Base-by-base conservation (phyloP, 2,797 vertebrate species). In the Staurois parvus region DNA sequence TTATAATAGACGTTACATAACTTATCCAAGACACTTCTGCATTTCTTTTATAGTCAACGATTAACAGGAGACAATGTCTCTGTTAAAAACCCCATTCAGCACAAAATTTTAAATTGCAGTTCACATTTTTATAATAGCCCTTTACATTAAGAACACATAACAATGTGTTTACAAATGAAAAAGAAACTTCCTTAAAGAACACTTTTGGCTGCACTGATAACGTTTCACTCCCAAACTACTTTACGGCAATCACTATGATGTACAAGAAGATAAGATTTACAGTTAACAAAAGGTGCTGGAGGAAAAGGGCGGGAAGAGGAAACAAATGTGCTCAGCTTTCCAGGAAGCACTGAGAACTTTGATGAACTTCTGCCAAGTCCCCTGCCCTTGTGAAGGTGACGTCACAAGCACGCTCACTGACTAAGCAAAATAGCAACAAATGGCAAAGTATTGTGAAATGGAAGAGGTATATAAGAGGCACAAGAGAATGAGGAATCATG, bases 291-390 rank as follows among this genome's bases (percentile, higher is more conserved):
- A 84, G 80, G 85, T 87, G 45, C 69, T 45, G 73, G 69, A 87
- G 81, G 85, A 84, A 87, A 79, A 83, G 85, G 85, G 85, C 24
- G 76, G 85, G 30, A 87, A 87, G 72, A 62, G 85, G 81, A 87
- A 87, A 67, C 76, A 79, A 83, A 21, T 74, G 76, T 87, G 59
- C n/a, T 74, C 42, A 75, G 62, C 67, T 69, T 30, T 68, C 3
- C 85, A 87, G 85, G 85, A 87, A 83, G 40, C 28, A 48, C 32
- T 84, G 85, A 87, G 85, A 83, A 87, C 81, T 84, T 40, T 68
- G 42, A 30, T 9, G 6, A 15, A 17, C 10, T 21, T 59, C 76
- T 79, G 85, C 81, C 85, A 87, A 84, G 70, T 74, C 37, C 85
- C 56, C 32, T 34, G 67, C 28, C 48, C 74, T 32, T 75, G 30